Base-by-base conservation (phyloP, 2,797 vertebrate species). In the Smutsia temminckii region DNA sequence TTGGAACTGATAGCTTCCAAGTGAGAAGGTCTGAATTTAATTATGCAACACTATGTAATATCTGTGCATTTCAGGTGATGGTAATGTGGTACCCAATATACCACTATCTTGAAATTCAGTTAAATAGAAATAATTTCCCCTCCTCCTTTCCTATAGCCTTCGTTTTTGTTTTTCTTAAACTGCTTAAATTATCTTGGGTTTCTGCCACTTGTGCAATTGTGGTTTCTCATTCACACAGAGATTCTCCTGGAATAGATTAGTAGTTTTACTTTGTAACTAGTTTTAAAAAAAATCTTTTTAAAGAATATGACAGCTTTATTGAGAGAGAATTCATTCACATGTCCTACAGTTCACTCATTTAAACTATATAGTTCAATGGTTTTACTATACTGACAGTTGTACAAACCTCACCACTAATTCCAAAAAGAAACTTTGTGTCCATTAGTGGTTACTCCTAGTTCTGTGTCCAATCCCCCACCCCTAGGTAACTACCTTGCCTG, bases 111-210 rank as follows among this genome's bases (percentile, higher is more conserved):
- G 16, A 78, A 92, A 69, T 81, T 78, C 34, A 46, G 20, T 84
- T 46, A 72, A 74, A 57, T 87, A 63, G 29, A 46, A 68, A n/a
- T 29, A 1, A 20, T 46, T 72, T 78, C n/a, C 29, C 68, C 57
- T 93, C 86, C 21, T 37, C 25, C 32, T 88, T 87, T 83, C 42
- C 40, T 61, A 55, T 40, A 34, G 10, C 16, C 13, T 40, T n/a
- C 51, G 61, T 66, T 34, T 29, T 29, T 46, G 32, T 34, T 59
- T 79, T 69, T 25, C 16, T 68, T 96, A 40, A 74, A 69, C 6
- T 91, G 32, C 83, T 83, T 49, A 71, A 17, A 80, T n/a, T 18
- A 72, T 74, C 97, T 97, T 95, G 74, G 17, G 2, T 88, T 92
- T 91, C 95, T 95, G 49, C 32, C 87, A 46, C 49, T 92, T 71